Base-by-base conservation (phyloP, 2,888 invertebrate genomes). In the Cataglyphis rosenhaueri region DNA sequence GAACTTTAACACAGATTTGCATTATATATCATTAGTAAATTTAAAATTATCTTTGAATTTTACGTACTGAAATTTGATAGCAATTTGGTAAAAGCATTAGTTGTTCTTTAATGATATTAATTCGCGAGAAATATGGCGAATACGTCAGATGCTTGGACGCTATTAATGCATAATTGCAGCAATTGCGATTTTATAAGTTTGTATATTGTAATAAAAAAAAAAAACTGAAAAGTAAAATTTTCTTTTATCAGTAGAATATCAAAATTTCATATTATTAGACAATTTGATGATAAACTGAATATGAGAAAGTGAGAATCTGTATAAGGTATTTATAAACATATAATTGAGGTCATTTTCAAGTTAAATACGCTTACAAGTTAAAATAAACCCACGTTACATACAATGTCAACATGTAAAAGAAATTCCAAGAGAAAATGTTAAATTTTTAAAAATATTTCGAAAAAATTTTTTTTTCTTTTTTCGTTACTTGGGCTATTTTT, bases 291-390 rank as follows among this genome's bases (percentile, higher is more conserved):
- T 12, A 21, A 78, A 70, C 29, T 59, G n/a, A 79, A 70, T 41
- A 32, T 59, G 70, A 79, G 78, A 79, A 79, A 79, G 70, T 70
- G 59, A 70, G 70, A 70, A 70, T 70, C 44, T 35, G 35, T 35
- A 44, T 21, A 21, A 57, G 57, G n/a, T 25, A 79, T 79, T 79
- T 61, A 70, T 70, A 18, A 70, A 61, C 12, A 8, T 18, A 21
- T 70, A 48, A 79, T 79, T 18, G 44, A 79, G 70, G 59, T 32
- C 70, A 70, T 41, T 32, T 79, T 61, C 41, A 44, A 70, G 41
- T n/a, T 68, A 32, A 3, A 70, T 21, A 10, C 25, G 35, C n/a
- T 8, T n/a, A 32, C 32, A 66, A 76, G 52, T 52, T 35, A 25
- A 55, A 66, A 55, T 66, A 10, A 66, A 76, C 6, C 8, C 0